These are phyloP conservation scores for Eulemur macaco DNA, from an alignment of 2,113 vertebrate species.

Conservation along the genomic window DNA sequence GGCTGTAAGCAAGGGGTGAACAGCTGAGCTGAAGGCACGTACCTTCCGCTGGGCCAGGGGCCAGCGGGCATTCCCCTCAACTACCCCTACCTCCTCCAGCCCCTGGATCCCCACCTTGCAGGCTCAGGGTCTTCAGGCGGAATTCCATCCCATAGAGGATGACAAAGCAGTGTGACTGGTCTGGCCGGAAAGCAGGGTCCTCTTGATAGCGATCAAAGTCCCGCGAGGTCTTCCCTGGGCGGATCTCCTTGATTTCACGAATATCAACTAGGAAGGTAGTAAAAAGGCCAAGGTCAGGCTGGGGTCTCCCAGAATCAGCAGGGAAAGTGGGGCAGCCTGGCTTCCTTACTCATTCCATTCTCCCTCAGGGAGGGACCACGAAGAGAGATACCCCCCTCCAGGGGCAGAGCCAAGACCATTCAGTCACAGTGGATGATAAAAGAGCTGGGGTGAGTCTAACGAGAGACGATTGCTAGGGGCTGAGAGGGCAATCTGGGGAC, in stretches of 20 bases:
- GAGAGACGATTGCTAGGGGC: neutral
- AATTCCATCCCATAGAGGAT: constrained; percentile 97
- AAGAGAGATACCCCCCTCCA: neutral
- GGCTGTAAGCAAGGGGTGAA: constrained; percentile 82
- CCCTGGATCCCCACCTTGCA: constrained; percentile 88
- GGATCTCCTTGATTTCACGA: constrained; percentile 98
- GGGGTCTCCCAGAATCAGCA: neutral
- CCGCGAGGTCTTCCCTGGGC: constrained; percentile 92
- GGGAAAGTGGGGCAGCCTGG: neutral
- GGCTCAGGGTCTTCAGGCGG: constrained; percentile 95
- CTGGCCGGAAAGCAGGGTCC: constrained; percentile 89
- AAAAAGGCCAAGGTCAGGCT: neutral
- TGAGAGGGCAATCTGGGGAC: neutral
- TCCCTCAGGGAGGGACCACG: neutral
- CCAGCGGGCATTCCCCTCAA: neutral
- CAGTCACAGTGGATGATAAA: neutral
- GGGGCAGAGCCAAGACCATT: neutral
- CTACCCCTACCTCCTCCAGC: neutral
- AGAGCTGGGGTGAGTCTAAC: neutral
- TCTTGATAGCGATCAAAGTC: constrained; percentile 98
- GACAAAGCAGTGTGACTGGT: constrained; percentile 95
- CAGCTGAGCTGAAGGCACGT: neutral
- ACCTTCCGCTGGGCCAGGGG: neutral
- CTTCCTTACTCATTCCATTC: neutral
- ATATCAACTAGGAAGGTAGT: constrained; percentile 91